phyloP scores from a whole-genome alignment of 2,888 invertebrate species.

The Acleris cristana region DNA sequence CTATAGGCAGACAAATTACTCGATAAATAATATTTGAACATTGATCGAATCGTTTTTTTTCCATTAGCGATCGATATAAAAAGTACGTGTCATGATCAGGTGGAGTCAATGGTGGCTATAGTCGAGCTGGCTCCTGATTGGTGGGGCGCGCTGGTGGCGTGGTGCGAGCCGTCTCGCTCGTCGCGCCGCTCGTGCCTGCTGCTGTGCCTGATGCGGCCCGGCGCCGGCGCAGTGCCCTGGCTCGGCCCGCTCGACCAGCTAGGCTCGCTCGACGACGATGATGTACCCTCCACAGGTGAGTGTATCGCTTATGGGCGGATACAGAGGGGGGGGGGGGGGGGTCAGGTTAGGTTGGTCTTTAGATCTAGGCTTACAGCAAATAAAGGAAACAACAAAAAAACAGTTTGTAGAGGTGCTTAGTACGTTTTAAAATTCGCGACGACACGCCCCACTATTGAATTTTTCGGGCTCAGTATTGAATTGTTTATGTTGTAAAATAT shows the following conservation, averaged over 20 bases:
- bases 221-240: slow-evolving; percentile 92
- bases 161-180: slow-evolving; percentile 89
- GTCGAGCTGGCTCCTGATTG: slow-evolving; percentile 93
- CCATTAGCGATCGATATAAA: neutral
- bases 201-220: slow-evolving; percentile 93
- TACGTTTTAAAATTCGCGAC: no score
- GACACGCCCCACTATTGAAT: no score
- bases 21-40: no score
- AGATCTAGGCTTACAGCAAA: no score
- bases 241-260: slow-evolving; percentile 92
- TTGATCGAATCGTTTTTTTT: no score
- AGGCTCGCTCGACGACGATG: slow-evolving; percentile 85
- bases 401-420: no score
- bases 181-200: slow-evolving; percentile 90
- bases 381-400: no score
- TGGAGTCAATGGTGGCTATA: slow-evolving; percentile 95
- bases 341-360: no score
- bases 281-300: slow-evolving; percentile 46
- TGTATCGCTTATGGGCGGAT: neutral
- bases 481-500: no score
- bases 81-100: slow-evolving; percentile 61
- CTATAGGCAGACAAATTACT: no score
- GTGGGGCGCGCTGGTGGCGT: slow-evolving; percentile 97
- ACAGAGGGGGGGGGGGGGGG: no score
- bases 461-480: no score